A percentile compares a stretch with the other conserved stretches of the same genome.
These are phyloP conservation scores for Intellagama lesueurii DNA, from an alignment of 2,797 vertebrate species.

Conservation along the genomic window DNA sequence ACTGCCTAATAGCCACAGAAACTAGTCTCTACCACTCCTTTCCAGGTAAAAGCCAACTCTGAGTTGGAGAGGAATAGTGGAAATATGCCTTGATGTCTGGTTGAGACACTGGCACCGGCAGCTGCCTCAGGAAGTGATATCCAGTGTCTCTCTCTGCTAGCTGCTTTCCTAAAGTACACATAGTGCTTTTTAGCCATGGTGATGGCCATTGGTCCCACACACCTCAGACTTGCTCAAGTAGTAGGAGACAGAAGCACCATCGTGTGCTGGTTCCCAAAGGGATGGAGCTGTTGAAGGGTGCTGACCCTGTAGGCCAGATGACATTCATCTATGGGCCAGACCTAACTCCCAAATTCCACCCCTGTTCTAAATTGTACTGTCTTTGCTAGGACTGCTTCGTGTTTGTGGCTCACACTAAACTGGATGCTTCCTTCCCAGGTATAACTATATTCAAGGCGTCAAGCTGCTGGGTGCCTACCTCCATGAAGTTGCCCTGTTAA, in stretches of 20 bases:
- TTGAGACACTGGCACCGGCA: too few relatives aligned
- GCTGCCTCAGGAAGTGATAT: too few relatives aligned
- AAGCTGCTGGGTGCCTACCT: slow-evolving; percentile 95
- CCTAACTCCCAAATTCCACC: background rate
- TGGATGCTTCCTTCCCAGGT: slow-evolving; percentile 75
- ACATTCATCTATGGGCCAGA: background rate
- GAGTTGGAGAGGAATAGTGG: background rate
- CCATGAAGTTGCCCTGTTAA: slow-evolving; percentile 89
- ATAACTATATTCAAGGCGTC: slow-evolving; percentile 92
- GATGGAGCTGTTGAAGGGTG: background rate
- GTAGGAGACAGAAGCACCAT: too few relatives aligned
- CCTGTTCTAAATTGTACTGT: background rate
- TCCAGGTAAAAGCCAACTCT: background rate
- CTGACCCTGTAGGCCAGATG: background rate
- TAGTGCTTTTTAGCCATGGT: too few relatives aligned
- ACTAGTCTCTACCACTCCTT: background rate
- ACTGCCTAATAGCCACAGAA: background rate
- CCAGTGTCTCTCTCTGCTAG: too few relatives aligned
- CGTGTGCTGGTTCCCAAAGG: background rate
- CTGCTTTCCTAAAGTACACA: too few relatives aligned
- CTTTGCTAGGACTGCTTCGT: background rate
- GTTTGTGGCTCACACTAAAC: background rate
- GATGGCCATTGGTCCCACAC: too few relatives aligned
- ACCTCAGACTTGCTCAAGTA: too few relatives aligned
- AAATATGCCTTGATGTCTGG: background rate